Evolutionary conservation across 2,888 invertebrate genomes (phyloP).

Genomic region (Macropis europaea): DNA sequence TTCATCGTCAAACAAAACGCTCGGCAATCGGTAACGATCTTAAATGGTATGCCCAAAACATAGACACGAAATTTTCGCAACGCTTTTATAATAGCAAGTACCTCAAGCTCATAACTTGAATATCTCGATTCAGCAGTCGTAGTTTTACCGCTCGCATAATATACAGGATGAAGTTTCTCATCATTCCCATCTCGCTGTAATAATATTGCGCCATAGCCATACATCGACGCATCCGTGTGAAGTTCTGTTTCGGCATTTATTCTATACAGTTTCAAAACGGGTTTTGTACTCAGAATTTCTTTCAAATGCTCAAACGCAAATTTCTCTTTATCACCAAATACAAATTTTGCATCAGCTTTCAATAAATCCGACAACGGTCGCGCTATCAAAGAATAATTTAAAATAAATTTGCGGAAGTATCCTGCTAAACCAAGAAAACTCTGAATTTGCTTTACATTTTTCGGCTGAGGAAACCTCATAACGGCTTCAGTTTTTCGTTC

Average conservation of each 20-base stretch:
- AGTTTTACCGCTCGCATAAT: no score
- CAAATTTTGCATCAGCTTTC: background rate
- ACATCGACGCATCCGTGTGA: background rate
- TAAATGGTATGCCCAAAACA: no score
- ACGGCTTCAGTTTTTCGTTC: slow-evolving; percentile 43
- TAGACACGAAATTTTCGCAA: background rate
- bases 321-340: background rate
- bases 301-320: slow-evolving; percentile 14
- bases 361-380: slow-evolving; percentile 14
- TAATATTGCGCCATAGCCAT: background rate
- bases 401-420: slow-evolving; percentile 48
- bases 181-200: background rate
- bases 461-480: slow-evolving; percentile 36
- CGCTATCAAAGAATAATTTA: background rate
- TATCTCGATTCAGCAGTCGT: no score
- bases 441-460: background rate
- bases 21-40: no score
- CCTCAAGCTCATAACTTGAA: no score
- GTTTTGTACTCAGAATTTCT: background rate
- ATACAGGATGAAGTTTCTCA: background rate
- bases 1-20: background rate
- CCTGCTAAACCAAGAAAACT: slow-evolving; percentile 50
- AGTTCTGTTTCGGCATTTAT: background rate
- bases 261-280: slow-evolving; percentile 1
- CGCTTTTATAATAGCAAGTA: background rate